Conservation (phyloP, 2,797 vertebrate species). For the Florisuga fusca region DNA sequence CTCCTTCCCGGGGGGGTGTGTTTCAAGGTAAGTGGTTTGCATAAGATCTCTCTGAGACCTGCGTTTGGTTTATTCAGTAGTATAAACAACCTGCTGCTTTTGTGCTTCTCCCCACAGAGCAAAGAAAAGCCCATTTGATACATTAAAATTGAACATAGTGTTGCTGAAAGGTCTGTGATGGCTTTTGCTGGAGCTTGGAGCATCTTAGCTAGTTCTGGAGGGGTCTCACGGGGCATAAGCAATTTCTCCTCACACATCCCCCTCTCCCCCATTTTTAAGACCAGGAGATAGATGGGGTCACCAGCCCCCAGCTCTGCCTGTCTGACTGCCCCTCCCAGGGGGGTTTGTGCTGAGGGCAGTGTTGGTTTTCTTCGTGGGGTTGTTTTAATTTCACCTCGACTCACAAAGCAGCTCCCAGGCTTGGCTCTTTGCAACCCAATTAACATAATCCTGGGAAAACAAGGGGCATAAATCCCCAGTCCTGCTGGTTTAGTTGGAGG, state of each 20-base stretch:
- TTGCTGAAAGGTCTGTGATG: constrained; percentile 49
- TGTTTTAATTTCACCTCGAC: constrained; percentile 5
- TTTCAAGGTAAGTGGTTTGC: constrained; percentile 73
- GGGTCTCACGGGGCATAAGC: neutral
- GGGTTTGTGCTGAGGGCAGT: neutral
- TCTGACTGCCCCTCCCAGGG: accelerated
- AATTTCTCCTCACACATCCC: neutral
- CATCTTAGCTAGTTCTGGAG: neutral
- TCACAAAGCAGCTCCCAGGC: neutral
- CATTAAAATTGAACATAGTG: constrained; percentile 62
- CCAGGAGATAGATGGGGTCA: neutral
- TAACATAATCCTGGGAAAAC: neutral
- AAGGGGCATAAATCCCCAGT: neutral
- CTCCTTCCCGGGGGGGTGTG: constrained; percentile 17
- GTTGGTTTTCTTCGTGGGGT: neutral
- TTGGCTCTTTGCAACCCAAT: neutral
- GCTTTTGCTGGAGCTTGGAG: constrained; percentile 23
- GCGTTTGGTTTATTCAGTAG: constrained; percentile 70
- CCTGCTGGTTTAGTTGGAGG: neutral
- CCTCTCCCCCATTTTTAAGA: neutral
- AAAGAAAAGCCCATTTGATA: constrained; percentile 50
- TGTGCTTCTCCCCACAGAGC: constrained; percentile 47
- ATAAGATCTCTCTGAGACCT: constrained; percentile 52
- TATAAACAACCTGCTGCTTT: constrained; percentile 67
- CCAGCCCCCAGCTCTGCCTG: neutral